Conservation (phyloP, 2,797 vertebrate species). For the Bryconaethiops microstoma region DNA sequence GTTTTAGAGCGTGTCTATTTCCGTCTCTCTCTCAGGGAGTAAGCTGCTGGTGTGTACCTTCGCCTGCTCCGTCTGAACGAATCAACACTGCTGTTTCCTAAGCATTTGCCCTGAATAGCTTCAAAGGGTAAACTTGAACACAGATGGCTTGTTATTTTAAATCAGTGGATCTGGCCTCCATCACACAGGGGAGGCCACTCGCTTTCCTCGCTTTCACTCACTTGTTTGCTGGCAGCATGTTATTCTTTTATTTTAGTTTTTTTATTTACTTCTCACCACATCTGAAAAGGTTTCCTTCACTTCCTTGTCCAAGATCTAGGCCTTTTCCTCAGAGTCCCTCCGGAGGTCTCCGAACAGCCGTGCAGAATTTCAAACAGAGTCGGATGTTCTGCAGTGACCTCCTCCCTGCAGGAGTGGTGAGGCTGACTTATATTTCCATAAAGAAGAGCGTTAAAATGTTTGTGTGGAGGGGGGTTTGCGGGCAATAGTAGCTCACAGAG, state of each 20-base stretch:
- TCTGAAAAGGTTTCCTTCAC: conserved; percentile 42
- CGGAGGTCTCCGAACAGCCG: conserved; percentile 65
- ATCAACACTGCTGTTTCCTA: background rate
- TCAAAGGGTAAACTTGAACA: conserved; percentile 32
- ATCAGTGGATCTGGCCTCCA: conserved; percentile 32
- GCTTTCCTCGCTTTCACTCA: conserved; percentile 15
- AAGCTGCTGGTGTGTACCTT: conserved; percentile 2
- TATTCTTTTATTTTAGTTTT: conserved; percentile 1
- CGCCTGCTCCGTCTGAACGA: background rate
- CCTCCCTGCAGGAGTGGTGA: conserved; percentile 41
- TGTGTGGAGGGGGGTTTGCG: background rate
- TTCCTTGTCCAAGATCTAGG: conserved; percentile 56
- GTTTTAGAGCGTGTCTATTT: conserved; percentile 8
- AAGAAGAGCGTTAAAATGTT: background rate
- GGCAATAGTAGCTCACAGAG: background rate
- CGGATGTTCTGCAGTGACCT: conserved; percentile 58
- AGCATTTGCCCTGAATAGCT: conserved; percentile 8
- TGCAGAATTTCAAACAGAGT: conserved; percentile 67
- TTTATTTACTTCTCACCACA: conserved; percentile 19
- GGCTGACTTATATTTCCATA: background rate
- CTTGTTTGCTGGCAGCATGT: conserved; percentile 34
- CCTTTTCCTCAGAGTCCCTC: conserved; percentile 38
- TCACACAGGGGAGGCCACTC: background rate
- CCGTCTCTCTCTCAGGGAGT: conserved; percentile 1
- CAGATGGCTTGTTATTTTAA: conserved; percentile 27